phyloP scores from a whole-genome alignment of 2,888 invertebrate species.

The Oscheius sp. region DNA sequence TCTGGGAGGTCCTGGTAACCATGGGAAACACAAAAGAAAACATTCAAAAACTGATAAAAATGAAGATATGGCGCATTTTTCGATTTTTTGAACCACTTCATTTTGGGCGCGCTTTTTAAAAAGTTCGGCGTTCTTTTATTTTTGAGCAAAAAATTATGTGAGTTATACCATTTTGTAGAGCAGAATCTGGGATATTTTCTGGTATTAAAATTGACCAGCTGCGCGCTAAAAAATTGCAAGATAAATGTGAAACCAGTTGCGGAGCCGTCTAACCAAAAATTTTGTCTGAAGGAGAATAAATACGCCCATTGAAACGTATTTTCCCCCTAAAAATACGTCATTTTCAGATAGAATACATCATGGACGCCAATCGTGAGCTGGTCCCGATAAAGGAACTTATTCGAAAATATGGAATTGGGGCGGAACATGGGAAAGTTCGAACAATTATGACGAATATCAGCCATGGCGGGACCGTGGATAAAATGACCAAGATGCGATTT shows the following conservation, averaged over 20 bases:
- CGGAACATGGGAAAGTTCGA: slow-evolving; percentile 31
- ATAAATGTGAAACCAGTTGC: not conserved
- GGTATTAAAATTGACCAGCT: not conserved
- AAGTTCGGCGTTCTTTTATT: too few species aligned
- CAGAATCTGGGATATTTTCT: not conserved
- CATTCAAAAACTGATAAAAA: too few species aligned
- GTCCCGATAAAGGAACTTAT: slow-evolving; percentile 25
- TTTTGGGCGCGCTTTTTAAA: too few species aligned
- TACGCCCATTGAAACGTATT: not conserved
- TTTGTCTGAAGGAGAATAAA: too few species aligned
- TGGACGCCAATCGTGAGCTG: slow-evolving; percentile 21
- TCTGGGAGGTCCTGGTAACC: too few species aligned
- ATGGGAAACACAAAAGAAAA: too few species aligned
- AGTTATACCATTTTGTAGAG: too few species aligned
- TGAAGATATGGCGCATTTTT: too few species aligned
- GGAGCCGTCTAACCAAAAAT: too few species aligned
- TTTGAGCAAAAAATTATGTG: too few species aligned
- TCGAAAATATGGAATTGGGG: slow-evolving; percentile 28
- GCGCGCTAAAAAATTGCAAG: not conserved
- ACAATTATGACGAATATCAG: slow-evolving; percentile 47
- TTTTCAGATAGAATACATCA: slow-evolving; percentile 33
- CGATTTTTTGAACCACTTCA: too few species aligned
- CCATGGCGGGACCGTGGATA: slow-evolving; percentile 48
- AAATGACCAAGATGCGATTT: slow-evolving; percentile 54
- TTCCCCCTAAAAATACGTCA: not conserved